Percentiles rank a stretch among this genome's conserved stretches.
These are phyloP conservation scores for Dryomyza anilis DNA, from an alignment of 2,888 invertebrate species.

Conservation along the genomic window DNA sequence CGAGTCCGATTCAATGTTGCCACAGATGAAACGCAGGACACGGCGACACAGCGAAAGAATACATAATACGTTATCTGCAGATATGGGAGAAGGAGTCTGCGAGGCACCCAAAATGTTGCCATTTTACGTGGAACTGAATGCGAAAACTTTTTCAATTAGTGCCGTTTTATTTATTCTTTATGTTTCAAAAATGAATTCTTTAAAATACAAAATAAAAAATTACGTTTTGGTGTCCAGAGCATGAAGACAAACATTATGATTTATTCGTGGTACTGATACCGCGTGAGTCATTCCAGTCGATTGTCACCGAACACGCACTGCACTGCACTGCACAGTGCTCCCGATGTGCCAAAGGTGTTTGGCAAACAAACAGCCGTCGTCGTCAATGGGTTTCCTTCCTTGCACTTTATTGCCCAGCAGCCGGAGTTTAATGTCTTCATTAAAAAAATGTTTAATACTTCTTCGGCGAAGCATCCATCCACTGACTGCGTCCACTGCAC, in stretches of 20 bases:
- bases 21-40: slow-evolving; percentile 1
- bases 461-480: slow-evolving; percentile 21
- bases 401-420: slow-evolving; percentile 32
- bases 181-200: too few relatives aligned
- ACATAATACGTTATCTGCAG: not conserved
- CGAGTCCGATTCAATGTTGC: not conserved
- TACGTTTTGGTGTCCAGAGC: too few relatives aligned
- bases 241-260: too few relatives aligned
- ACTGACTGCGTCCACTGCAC: slow-evolving; percentile 8
- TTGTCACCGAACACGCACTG: not conserved
- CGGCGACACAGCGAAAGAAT: not conserved
- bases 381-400: slow-evolving; percentile 3
- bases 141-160: slow-evolving; percentile 4
- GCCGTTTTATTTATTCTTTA: not conserved
- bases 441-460: slow-evolving; percentile 53
- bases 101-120: too few relatives aligned
- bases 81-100: not conserved
- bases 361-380: not conserved
- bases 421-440: slow-evolving; percentile 54
- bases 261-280: not conserved
- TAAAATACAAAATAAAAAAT: too few relatives aligned
- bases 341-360: not conserved
- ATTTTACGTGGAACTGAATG: not conserved
- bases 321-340: not conserved
- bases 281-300: not conserved